These are phyloP conservation scores for Pteruthius melanotis DNA, from an alignment of 2,113 vertebrate species.

Conservation along the genomic window DNA sequence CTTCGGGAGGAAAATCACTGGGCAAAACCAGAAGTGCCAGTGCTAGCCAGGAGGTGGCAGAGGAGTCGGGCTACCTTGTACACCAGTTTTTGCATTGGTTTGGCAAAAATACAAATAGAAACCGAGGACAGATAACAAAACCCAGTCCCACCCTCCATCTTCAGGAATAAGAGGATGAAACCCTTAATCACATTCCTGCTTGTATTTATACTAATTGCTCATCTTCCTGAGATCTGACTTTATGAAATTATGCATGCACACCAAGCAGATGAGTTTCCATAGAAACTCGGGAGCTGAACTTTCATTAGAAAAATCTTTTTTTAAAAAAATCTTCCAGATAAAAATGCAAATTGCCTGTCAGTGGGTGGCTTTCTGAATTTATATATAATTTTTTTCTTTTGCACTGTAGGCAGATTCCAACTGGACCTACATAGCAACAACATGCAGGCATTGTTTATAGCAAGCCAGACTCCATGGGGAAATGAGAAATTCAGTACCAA, in stretches of 20 bases:
- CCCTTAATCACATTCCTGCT: conserved; percentile 41
- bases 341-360: conserved; percentile 75
- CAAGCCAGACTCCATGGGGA: conserved; percentile 61
- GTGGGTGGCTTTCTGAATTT: conserved; percentile 67
- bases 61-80: not conserved
- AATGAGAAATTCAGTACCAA: conserved; percentile 58
- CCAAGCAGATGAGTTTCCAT: conserved; percentile 75
- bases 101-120: not conserved
- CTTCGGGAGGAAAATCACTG: not conserved
- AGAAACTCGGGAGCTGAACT: conserved; percentile 74
- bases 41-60: conserved; percentile 54
- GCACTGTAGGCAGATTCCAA: conserved; percentile 60
- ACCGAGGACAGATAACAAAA: not conserved
- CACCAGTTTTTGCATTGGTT: not conserved
- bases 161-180: conserved; percentile 18
- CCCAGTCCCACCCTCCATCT: not conserved
- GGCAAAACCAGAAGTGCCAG: not conserved
- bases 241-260: conserved; percentile 67
- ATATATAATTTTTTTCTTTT: conserved; percentile 38
- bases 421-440: conserved; percentile 60
- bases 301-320: conserved; percentile 60
- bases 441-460: conserved; percentile 65
- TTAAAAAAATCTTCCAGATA: conserved; percentile 71
- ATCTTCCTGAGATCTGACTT: conserved; percentile 63
- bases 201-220: conserved; percentile 62